phyloP scores from a whole-genome alignment of 2,113 vertebrate genomes.

The Crocuta crocuta region DNA sequence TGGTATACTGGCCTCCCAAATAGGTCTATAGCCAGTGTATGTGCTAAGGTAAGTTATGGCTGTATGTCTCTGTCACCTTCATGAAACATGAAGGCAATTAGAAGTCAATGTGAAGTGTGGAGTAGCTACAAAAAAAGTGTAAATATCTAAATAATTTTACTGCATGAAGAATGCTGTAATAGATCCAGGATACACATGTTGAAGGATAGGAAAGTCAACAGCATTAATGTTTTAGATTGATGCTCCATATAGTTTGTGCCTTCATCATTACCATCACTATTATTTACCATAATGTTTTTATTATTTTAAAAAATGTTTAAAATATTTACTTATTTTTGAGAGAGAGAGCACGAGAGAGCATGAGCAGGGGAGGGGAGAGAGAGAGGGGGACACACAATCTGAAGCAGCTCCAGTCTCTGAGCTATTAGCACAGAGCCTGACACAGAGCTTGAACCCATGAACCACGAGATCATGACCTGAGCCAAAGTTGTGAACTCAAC shows the following conservation, averaged over 20 bases:
- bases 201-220: neutral
- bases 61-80: conserved; percentile 65
- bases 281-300: neutral
- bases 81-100: conserved; percentile 73
- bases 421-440: no score
- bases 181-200: neutral
- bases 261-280: neutral
- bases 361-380: no score
- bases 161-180: neutral
- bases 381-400: no score
- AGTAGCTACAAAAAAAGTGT: neutral
- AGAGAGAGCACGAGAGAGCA: no score
- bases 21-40: conserved; percentile 74
- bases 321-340: no score
- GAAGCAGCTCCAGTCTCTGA: no score
- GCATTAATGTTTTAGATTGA: neutral
- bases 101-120: conserved; percentile 59
- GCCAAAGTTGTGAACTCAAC: no score
- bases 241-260: neutral
- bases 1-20: conserved; percentile 76
- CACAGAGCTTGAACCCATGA: no score
- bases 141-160: conserved; percentile 43
- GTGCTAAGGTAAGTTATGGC: conserved; percentile 78
- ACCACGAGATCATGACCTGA: no score
- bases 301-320: no score